Percentiles rank a stretch among this genome's conserved stretches.
phyloP scores from a whole-genome alignment of 1,140 invertebrate species.

The Cydia strobilella region DNA sequence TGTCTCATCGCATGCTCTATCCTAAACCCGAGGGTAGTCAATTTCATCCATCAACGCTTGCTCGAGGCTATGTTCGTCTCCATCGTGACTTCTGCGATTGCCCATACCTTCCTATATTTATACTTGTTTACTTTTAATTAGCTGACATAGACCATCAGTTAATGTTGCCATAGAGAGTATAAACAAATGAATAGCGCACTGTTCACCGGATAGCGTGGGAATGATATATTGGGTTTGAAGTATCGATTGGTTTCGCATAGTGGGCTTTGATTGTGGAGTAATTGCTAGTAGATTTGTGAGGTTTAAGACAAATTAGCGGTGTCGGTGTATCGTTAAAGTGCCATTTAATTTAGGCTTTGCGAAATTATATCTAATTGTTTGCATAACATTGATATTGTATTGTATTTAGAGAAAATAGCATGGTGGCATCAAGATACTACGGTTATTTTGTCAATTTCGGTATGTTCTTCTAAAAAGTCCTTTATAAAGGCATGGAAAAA shows the following conservation, averaged over 20 bases:
- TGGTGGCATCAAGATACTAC: background rate
- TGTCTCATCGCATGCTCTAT: conserved; percentile 40
- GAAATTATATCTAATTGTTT: background rate
- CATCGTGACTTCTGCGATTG: conserved; percentile 68
- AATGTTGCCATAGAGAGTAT: conserved; percentile 50
- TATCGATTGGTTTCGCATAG: conserved; percentile 23
- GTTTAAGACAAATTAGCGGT: background rate
- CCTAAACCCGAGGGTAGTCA: conserved; percentile 44
- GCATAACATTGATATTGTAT: background rate
- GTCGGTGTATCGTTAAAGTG: background rate
- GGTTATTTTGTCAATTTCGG: too few relatives aligned
- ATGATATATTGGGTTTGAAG: conserved; percentile 53
- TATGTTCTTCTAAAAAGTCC: too few relatives aligned
- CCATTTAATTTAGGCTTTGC: background rate
- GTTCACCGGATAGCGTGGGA: conserved; percentile 57
- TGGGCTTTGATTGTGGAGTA: conserved; percentile 28
- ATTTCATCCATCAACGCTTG: conserved; percentile 65
- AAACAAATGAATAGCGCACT: conserved; percentile 53
- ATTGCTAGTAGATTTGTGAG: conserved; percentile 14
- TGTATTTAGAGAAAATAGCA: background rate
- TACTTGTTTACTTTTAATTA: conserved; percentile 75
- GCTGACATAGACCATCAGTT: conserved; percentile 53
- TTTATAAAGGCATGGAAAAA: too few relatives aligned
- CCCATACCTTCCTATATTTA: conserved; percentile 53
- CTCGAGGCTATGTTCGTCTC: conserved; percentile 62